Evolutionary conservation across 2,888 invertebrate species (phyloP), one percentile per base, ranked within the genome.

Genomic region (Trachelus troglodyta): DNA sequence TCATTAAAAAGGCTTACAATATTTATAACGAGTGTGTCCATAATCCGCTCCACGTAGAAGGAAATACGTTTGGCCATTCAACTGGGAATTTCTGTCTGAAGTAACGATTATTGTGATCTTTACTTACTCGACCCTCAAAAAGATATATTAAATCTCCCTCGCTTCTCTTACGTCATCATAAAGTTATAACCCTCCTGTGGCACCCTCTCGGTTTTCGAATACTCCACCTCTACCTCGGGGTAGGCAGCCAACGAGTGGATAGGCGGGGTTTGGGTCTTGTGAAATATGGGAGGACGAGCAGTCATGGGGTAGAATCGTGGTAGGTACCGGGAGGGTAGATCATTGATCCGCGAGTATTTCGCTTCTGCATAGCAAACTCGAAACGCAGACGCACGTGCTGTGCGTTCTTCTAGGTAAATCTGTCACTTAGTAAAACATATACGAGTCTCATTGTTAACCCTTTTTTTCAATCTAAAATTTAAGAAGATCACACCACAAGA

Each of bases 281-380:
- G 74, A 74, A 74, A 74, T 74, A 74, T 74, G 74, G 35, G 37
- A 34, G 74, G 30, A 35, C 33, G 74, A 35, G 74, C 35, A 34
- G 74, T 30, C 33, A 30, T 30, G 37, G 34, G 74, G 34, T 34
- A 34, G 35, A 34, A 74, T 40, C 74, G 71, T 12, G 71, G 71
- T 71, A 71, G 71, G 71, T 31, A 71, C 74, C 34, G 74, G 74
- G 56, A 75, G 79, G 81, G 81, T 78, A 78, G 81, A 80, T 77
- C 79, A 80, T 80, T 78, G 81, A 80, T 81, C 80, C 79, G 77
- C 73, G 75, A 74, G 74, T 76, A 74, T 23, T 74, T 23, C 23
- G 74, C 74, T 74, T 74, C 37, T 30, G 34, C 35, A 34, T 23
- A 34, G 71, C 23, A 71, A 71, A 33, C 71, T 71, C 12, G 31